Evolutionary conservation across 2,113 vertebrate genomes (phyloP), one percentile per base, ranked within the genome.

Genomic region (Ornithorhynchus anatinus): DNA sequence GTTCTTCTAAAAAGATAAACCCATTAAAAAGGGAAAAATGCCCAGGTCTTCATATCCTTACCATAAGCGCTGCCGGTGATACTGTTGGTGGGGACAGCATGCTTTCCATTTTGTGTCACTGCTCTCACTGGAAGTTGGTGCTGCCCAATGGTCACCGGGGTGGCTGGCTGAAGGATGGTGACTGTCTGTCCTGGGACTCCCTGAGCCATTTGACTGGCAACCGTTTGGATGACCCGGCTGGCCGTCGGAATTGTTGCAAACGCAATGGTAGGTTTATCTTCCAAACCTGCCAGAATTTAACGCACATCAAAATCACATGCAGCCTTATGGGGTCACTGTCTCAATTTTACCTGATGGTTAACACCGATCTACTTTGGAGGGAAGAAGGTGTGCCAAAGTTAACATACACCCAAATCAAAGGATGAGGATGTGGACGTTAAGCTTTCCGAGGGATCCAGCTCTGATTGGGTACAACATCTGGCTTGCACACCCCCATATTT

Each of bases 101-200:
- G 96, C 82, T 96, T 98, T 52, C 97, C 97, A 0, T 98, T 99
- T 86, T 98, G 96, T n/a, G 96, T 96, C 79, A 98, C 87, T 0
- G 95, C 89, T 19, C 95, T 91, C 53, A 98, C 92, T 0, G 97
- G 96, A 5, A 99, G 95, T 59, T 96, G 96, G 79, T 99, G 97
- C 82, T 97, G 94, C 8, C 95, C 96, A 4, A 95, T 86, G 42
- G 89, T 73, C 67, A 96, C 72, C 0, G 94, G 80, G 1, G 91
- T 74, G 25, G 92, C 92, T n/a, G 95, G 95, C 80, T 96, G 95
- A 13, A 99, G 93, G 22, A 94, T 93, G 0, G 94, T 87, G 69
- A 95, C 94, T 0, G 93, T 97, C 88, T 93, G 95, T 72, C 89
- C 95, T 1, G 92, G 95, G 25, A 93, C 86, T 8, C 81, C 90